Evolutionary conservation across 1,140 invertebrate genomes (phyloP).

Genomic region (Penaeus indicus): DNA sequence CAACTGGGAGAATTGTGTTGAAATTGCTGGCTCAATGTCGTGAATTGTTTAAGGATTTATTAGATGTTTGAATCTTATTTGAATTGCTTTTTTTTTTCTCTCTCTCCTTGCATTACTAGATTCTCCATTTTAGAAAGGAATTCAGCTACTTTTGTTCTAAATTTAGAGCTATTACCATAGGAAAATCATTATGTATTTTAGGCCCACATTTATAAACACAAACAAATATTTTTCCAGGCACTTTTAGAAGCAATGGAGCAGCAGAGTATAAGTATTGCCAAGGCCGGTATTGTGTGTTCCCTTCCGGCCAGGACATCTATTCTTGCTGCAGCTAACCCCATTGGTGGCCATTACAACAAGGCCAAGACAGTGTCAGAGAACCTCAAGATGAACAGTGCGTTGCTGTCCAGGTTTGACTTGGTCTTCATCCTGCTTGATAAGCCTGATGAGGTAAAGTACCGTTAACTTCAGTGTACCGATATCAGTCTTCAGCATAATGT

Average conservation of each 20-base stretch:
- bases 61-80: too few relatives aligned
- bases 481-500: too few relatives aligned
- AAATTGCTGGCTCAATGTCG: constrained; percentile 67
- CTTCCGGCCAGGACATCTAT: constrained; percentile 76
- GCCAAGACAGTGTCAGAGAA: constrained; percentile 92
- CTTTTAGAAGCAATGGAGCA: constrained; percentile 96
- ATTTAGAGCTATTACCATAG: too few relatives aligned
- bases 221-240: constrained; percentile 71
- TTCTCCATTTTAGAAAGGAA: too few relatives aligned
- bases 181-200: too few relatives aligned
- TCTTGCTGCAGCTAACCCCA: constrained; percentile 92
- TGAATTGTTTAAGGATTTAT: background rate
- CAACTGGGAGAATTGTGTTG: constrained; percentile 51
- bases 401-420: constrained; percentile 93
- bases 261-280: constrained; percentile 90
- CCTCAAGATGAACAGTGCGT: constrained; percentile 85
- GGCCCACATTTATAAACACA: too few relatives aligned
- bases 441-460: constrained; percentile 79
- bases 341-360: constrained; percentile 88
- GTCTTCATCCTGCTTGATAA: constrained; percentile 92
- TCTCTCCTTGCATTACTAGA: too few relatives aligned
- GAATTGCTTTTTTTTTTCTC: too few relatives aligned
- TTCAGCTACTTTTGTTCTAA: too few relatives aligned
- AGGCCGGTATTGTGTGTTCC: constrained; percentile 72
- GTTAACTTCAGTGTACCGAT: constrained; percentile 22